Evolutionary conservation across 2,797 vertebrate species (phyloP).

Genomic region (Chromis chromis): DNA sequence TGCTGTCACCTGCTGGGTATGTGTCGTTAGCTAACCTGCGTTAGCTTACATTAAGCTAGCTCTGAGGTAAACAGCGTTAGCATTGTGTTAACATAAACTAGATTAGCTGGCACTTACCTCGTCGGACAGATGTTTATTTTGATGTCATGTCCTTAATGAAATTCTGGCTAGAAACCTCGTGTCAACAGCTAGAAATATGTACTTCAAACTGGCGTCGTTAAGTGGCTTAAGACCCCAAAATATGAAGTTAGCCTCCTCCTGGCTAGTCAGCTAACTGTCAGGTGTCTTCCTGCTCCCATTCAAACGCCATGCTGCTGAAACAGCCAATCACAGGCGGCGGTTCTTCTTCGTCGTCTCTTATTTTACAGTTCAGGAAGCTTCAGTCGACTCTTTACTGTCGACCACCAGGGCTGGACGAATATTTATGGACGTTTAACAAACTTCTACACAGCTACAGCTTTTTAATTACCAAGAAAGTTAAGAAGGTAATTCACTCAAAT

Average conservation of each 20-base stretch:
- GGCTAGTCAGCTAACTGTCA: constrained; percentile 14
- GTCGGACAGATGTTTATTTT: constrained; percentile 37
- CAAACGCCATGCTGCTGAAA: constrained; percentile 56
- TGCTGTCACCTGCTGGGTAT: neutral
- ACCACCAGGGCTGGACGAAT: neutral
- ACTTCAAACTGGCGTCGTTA: neutral
- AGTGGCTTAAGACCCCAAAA: neutral
- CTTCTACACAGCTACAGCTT: neutral
- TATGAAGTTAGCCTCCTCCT: neutral
- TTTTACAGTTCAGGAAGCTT: neutral
- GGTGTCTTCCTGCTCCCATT: constrained; percentile 61
- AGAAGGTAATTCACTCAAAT: neutral
- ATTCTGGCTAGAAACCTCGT: neutral
- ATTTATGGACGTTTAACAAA: neutral
- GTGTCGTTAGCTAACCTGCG: neutral
- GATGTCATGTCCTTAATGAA: neutral
- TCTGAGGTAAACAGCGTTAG: constrained; percentile 6
- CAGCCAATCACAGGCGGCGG: constrained; percentile 58
- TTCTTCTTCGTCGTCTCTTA: constrained; percentile 26
- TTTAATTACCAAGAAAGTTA: neutral
- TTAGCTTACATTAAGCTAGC: constrained; percentile 17
- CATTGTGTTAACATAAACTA: neutral
- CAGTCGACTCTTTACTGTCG: neutral
- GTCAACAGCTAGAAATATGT: neutral
- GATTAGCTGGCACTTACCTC: constrained; percentile 46